Evolutionary conservation across 2,888 invertebrate species (phyloP), one percentile per base, ranked within the genome.

Genomic region (Chironomus riparius): DNA sequence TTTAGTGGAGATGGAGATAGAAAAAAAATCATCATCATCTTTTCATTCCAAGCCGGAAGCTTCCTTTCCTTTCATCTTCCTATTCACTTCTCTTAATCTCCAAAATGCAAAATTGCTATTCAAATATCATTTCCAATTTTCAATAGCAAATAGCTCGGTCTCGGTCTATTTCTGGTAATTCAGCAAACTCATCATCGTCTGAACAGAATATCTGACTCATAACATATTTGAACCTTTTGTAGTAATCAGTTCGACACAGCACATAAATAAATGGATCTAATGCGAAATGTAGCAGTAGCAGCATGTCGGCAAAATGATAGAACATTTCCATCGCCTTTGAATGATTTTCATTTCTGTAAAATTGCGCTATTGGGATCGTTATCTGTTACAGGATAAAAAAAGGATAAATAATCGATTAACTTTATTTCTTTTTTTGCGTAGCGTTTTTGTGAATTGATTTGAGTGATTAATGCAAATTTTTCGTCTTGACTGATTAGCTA

Each of bases 201-300:
- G n/a, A 12, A 15, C 15, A 21, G 48, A 6, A n/a, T 6, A 72
- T 13, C 47, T 50, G 50, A 10, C 62, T 50, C n/a, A 21, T 10
- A 7, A 72, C 38, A 5, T 18, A 47, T 72, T 72, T 72, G 28
- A 72, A 38, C 5, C 62, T 50, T 22, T 38, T 62, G 47, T 62
- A 72, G 28, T 72, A 72, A 18, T 86, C 85, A 77, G 86, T 86
- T 77, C 91, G 87, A 82, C 91, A 88, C 38, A 93, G 85, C 70
- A 94, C 93, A 83, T 94, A 94, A 76, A 94, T 88, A 79, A 92
- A 91, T 2, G 94, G 94, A 83, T 94, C 92, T 78, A 93, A 86
- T 47, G 92, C 90, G 83, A 94, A 94, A 84, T 95, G 94, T 73
- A 93, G 83, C 72, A 92, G 89, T 85, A 94, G 89, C 77, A 93